These are phyloP conservation scores for Argopecten irradians DNA, from an alignment of 1,140 invertebrate genomes.

Conservation along the genomic window DNA sequence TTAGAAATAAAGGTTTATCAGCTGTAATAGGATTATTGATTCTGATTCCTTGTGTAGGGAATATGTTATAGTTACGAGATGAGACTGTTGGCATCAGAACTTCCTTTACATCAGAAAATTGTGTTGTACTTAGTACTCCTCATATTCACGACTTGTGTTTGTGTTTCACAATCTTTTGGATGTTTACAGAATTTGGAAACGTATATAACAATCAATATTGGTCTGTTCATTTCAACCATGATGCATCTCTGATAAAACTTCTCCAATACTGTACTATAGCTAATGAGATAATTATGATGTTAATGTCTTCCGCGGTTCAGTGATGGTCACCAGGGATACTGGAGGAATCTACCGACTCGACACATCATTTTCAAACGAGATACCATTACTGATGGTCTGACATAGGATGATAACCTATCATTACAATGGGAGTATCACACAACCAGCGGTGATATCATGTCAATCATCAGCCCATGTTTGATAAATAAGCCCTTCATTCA, in stretches of 20 bases:
- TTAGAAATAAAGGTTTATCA: neutral
- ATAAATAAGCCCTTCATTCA: too few species aligned
- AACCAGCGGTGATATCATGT: too few species aligned
- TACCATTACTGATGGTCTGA: neutral
- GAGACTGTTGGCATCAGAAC: neutral
- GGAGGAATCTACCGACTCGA: neutral
- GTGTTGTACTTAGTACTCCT: neutral
- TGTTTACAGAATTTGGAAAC: neutral
- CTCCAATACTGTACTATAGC: neutral
- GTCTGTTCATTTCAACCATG: neutral
- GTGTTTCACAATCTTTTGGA: neutral
- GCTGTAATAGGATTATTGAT: neutral
- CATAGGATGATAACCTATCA: neutral
- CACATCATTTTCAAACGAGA: neutral
- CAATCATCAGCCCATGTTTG: too few species aligned
- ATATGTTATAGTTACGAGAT: neutral
- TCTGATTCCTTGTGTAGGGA: too few species aligned
- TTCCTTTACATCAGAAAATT: neutral
- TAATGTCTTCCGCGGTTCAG: neutral
- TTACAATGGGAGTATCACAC: too few species aligned
- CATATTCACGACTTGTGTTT: neutral
- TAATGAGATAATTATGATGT: neutral
- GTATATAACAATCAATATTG: neutral
- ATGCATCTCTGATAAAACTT: neutral
- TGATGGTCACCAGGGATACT: neutral